Evolutionary conservation across 2,888 invertebrate species (phyloP).

Genomic region (Drosophila prolongata): DNA sequence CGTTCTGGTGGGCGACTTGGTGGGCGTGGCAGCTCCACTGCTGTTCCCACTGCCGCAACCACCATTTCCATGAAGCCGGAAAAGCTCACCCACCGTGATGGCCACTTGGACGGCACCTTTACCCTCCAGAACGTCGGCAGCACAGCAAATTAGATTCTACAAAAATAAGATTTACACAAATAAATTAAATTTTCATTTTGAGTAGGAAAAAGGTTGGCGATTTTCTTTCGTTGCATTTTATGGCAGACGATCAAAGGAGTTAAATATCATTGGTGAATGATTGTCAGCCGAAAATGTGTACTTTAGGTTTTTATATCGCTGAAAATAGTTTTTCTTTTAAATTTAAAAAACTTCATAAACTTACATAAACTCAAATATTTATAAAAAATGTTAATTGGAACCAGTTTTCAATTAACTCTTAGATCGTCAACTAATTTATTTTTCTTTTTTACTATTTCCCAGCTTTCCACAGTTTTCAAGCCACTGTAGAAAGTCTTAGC

Average conservation of each 20-base stretch:
- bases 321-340: too few species aligned
- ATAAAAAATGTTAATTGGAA: too few species aligned
- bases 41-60: slow-evolving; percentile 60
- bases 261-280: too few species aligned
- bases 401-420: too few species aligned
- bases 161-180: slow-evolving; percentile 85
- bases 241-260: background rate
- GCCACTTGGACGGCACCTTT: slow-evolving; percentile 94
- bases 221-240: background rate
- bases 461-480: slow-evolving; percentile 23
- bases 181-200: slow-evolving; percentile 36
- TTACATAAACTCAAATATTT: too few species aligned
- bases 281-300: too few species aligned
- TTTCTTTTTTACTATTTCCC: background rate
- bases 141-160: slow-evolving; percentile 94
- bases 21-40: slow-evolving; percentile 68
- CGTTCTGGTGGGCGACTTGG: slow-evolving; percentile 82
- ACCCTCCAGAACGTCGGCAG: slow-evolving; percentile 96
- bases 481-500: background rate
- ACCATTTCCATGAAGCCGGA: slow-evolving; percentile 87
- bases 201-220: background rate
- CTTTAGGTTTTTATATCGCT: too few species aligned
- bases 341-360: too few species aligned
- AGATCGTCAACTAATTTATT: background rate
- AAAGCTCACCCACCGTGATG: slow-evolving; percentile 93